Conservation (phyloP, 2,888 invertebrate species). For the Lagria hirta region DNA sequence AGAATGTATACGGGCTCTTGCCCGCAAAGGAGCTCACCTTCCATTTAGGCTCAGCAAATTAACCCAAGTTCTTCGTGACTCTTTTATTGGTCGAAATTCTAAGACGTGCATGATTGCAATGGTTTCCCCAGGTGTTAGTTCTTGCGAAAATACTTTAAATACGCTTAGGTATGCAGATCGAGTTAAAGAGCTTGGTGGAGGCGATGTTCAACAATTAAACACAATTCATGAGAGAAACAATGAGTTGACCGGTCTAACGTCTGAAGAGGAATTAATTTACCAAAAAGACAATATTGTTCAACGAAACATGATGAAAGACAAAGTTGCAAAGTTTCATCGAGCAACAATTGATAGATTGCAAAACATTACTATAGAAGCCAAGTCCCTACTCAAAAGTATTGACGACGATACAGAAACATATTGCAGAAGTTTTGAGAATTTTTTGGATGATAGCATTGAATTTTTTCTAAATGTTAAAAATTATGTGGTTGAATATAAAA, state of each 20-base stretch:
- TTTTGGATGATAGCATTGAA: constrained; percentile 74
- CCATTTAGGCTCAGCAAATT: constrained; percentile 97
- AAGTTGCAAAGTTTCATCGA: constrained; percentile 86
- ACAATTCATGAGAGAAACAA: constrained; percentile 31
- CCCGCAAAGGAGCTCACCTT: constrained; percentile 89
- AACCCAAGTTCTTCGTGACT: constrained; percentile 93
- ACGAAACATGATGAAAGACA: constrained; percentile 61
- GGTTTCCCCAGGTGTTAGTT: constrained; percentile 95
- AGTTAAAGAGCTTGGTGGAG: constrained; percentile 85
- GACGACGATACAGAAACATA: constrained; percentile 89
- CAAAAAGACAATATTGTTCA: constrained; percentile 14
- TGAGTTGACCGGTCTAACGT: constrained; percentile 12
- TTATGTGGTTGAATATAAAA: constrained; percentile 27
- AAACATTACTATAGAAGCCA: constrained; percentile 68
- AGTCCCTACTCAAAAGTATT: constrained; percentile 73
- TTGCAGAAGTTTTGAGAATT: constrained; percentile 79
- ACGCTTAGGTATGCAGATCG: constrained; percentile 97
- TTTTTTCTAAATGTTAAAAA: constrained; percentile 65
- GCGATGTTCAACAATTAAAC: constrained; percentile 35
- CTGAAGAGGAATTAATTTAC: constrained; percentile 30
- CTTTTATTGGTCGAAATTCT: constrained; percentile 98
- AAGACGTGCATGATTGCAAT: constrained; percentile 99
- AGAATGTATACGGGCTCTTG: constrained; percentile 95
- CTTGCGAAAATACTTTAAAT: constrained; percentile 97
- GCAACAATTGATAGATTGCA: constrained; percentile 69